Evolutionary conservation across 1,140 invertebrate genomes (phyloP).

Genomic region (Drosophila grimshawi): DNA sequence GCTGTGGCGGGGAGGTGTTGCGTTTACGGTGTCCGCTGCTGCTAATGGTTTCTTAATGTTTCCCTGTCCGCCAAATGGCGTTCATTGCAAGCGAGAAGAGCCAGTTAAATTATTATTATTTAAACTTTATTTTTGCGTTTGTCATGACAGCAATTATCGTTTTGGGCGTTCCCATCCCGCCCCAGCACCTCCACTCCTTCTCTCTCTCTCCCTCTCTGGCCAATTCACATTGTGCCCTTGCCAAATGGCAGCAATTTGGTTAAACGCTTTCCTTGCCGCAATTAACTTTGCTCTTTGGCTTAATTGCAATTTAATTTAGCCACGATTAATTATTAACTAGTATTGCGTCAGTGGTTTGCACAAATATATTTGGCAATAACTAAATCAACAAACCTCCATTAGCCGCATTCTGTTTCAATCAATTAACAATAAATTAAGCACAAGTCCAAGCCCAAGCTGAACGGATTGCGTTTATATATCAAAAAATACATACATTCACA

Average conservation of each 20-base stretch:
- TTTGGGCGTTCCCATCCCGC: slow-evolving; percentile 42
- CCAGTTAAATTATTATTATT: slow-evolving; percentile 77
- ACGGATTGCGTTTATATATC: neutral
- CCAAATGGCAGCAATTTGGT: slow-evolving; percentile 57
- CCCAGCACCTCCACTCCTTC: neutral
- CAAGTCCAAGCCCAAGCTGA: neutral
- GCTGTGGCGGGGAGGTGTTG: neutral
- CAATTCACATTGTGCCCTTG: slow-evolving; percentile 42
- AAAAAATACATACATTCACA: no score
- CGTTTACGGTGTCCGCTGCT: slow-evolving; percentile 42
- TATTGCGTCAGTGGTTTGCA: neutral
- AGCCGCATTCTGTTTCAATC: slow-evolving; percentile 14
- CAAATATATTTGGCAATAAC: slow-evolving; percentile 4
- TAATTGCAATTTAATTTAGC: slow-evolving; percentile 69
- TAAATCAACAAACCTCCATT: neutral
- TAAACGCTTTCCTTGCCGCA: slow-evolving; percentile 43
- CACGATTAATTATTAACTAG: slow-evolving; percentile 28
- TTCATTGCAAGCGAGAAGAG: slow-evolving; percentile 38
- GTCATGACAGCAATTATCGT: slow-evolving; percentile 79
- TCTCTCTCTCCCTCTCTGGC: neutral
- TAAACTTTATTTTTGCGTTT: slow-evolving; percentile 79
- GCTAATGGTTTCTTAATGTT: slow-evolving; percentile 80
- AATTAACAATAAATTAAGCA: slow-evolving; percentile 19
- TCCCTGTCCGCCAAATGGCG: slow-evolving; percentile 21
- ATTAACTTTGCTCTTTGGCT: slow-evolving; percentile 48